These are phyloP conservation scores for Menura novaehollandiae DNA, from an alignment of 2,113 vertebrate genomes.

Conservation along the genomic window DNA sequence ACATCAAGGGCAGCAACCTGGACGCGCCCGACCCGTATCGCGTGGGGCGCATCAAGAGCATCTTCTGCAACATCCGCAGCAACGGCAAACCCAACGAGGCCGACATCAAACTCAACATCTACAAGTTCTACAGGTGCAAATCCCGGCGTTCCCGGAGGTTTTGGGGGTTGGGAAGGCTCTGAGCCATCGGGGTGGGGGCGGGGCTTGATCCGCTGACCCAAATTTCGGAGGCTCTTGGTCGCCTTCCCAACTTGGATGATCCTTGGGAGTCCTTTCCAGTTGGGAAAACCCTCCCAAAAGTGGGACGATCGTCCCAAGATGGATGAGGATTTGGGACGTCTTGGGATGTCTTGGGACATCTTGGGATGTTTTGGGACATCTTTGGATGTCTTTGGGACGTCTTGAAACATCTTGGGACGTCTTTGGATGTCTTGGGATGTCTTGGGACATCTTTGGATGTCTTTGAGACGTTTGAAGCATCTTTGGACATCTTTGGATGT, in stretches of 20 bases:
- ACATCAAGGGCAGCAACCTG: slow-evolving; percentile 96
- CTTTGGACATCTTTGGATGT: background rate
- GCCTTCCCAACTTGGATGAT: background rate
- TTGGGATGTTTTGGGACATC: no score
- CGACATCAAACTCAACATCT: slow-evolving; percentile 85
- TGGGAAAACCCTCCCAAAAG: background rate
- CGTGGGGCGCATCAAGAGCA: slow-evolving; percentile 88
- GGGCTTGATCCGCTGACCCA: fast-evolving
- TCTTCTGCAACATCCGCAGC: slow-evolving; percentile 84
- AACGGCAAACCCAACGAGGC: slow-evolving; percentile 80
- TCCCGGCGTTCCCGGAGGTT: no score
- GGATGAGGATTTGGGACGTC: no score
- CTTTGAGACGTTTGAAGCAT: fast-evolving
- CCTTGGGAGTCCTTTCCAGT: background rate
- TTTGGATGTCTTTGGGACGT: no score
- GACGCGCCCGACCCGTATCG: slow-evolving; percentile 89
- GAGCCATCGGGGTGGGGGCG: background rate
- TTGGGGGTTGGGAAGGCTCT: background rate
- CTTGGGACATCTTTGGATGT: background rate
- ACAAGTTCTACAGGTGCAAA: slow-evolving; percentile 87
- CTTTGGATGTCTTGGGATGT: background rate
- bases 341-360: no score
- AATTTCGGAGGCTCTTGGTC: background rate
- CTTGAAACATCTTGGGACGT: no score
- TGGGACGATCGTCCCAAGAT: fast-evolving